Evolutionary conservation across 2,113 vertebrate species (phyloP), one percentile per base, ranked within the genome.

Genomic region (Lophochroa leadbeateri): DNA sequence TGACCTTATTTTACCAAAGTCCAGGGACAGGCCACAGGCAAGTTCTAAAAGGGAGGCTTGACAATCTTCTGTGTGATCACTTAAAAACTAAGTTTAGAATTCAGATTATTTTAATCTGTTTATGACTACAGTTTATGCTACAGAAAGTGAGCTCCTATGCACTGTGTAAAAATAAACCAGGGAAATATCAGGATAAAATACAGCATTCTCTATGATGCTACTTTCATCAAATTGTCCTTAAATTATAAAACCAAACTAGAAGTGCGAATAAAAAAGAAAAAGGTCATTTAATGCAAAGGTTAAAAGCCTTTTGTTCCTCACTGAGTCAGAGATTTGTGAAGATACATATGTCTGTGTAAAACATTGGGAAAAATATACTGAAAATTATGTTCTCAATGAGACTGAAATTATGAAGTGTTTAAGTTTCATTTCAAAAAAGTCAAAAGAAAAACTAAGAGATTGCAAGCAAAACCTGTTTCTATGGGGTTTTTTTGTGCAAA

Each of bases 371-470:
- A 82, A 60, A 37, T 41, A 31, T 24, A 53, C 18, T 47, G 29
- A 76, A n/a, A 78, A 50, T 29, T 61, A n/a, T 82, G 43, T 58
- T 58, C 17, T 58, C 5, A 16, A 9, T 21, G 9, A 81, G 18
- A n/a, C 17, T 23, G 11, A 77, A 47, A 44, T 82, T 46, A 55
- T 16, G 44, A 64, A 43, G 23, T 52, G 9, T 1, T 31, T 97
- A 29, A 95, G 94, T 91, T 98, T 98, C 97, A 97, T 52, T 75
- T 71, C 5, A 49, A 46, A 55, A 50, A 53, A 35, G 2, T 46
- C 1, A 7, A 74, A 78, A 77, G 9, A 18, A 39, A 64, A 64
- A 49, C 18, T 53, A 8, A 27, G 31, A 33, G 44, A 55, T 29
- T 46, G 2, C 16, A 49, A 17, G 13, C 4, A 86, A 71, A 65